Percentiles rank a stretch among this genome's conserved stretches.
Evolutionary conservation across 2,113 vertebrate genomes (phyloP).

Genomic region (Vulpes vulpes): DNA sequence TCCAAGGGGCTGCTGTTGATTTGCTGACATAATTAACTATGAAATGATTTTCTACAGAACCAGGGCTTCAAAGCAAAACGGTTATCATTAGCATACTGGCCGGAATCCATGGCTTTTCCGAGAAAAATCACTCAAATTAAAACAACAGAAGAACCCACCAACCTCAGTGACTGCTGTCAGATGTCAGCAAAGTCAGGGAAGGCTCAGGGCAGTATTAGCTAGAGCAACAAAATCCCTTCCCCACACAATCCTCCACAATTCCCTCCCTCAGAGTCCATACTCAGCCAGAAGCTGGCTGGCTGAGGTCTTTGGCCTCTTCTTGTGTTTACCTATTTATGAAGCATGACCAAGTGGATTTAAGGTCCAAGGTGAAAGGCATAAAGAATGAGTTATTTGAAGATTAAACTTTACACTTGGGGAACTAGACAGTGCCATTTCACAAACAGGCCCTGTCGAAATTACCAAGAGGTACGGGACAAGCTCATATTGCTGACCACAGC

Average conservation of each 20-base stretch:
- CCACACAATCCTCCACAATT: neutral
- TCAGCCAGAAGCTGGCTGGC: neutral
- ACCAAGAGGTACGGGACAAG: neutral
- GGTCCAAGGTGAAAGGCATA: neutral
- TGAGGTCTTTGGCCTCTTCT: neutral
- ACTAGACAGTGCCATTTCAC: neutral
- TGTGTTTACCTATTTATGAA: neutral
- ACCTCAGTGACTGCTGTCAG: slow-evolving; percentile 85
- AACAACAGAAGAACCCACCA: slow-evolving; percentile 83
- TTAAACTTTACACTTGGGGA: slow-evolving; percentile 20
- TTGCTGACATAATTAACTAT: slow-evolving; percentile 68
- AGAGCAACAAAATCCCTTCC: slow-evolving; percentile 35
- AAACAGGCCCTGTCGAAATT: neutral
- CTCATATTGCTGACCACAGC: neutral
- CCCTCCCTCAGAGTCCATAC: neutral
- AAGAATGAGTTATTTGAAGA: slow-evolving; percentile 29
- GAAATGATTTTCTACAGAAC: slow-evolving; percentile 62
- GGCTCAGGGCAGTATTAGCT: neutral
- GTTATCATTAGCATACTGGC: slow-evolving; percentile 86
- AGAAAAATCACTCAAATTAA: slow-evolving; percentile 85
- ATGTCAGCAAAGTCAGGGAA: slow-evolving; percentile 76
- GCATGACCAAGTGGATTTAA: neutral
- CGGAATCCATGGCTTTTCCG: slow-evolving; percentile 85
- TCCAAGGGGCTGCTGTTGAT: slow-evolving; percentile 53
- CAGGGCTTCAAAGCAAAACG: slow-evolving; percentile 64